Evolutionary conservation across 2,797 vertebrate species (phyloP).

Genomic region (Rhinophrynus dorsalis): DNA sequence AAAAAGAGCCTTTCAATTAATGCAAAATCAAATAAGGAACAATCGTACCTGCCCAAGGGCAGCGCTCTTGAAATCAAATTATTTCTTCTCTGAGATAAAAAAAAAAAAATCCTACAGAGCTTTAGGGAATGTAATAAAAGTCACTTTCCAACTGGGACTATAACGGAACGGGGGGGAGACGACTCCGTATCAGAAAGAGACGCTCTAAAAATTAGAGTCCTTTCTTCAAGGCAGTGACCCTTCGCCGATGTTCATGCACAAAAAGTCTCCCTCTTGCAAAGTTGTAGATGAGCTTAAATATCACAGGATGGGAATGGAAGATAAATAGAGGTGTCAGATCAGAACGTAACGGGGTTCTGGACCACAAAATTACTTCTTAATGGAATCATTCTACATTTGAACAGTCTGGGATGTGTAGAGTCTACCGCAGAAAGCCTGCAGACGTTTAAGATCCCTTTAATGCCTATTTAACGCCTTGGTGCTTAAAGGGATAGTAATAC

Average conservation of each 20-base stretch:
- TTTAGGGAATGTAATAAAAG: slow-evolving; percentile 45
- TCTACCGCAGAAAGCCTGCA: too few species aligned
- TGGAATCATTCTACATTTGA: not conserved
- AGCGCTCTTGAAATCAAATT: slow-evolving; percentile 44
- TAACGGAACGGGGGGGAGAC: not conserved
- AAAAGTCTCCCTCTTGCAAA: not conserved
- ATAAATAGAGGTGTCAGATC: slow-evolving; percentile 21
- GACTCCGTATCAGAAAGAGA: not conserved
- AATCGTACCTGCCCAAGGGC: slow-evolving; percentile 22
- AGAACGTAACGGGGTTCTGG: slow-evolving; percentile 17
- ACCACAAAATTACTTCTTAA: slow-evolving; percentile 32
- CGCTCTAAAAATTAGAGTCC: not conserved
- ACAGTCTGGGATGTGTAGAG: not conserved
- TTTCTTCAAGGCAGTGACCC: not conserved
- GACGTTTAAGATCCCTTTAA: too few species aligned
- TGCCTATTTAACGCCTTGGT: too few species aligned
- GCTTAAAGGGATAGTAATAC: too few species aligned
- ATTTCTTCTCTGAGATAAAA: slow-evolving; percentile 38
- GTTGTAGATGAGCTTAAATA: not conserved
- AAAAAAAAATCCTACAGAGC: slow-evolving; percentile 16
- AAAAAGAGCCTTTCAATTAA: slow-evolving; percentile 37
- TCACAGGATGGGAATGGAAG: not conserved
- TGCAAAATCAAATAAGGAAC: slow-evolving; percentile 45
- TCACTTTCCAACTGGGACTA: not conserved
- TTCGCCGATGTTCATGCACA: not conserved